Conservation (phyloP, 2,888 invertebrate genomes). For the Pristionchus exspectatus region DNA sequence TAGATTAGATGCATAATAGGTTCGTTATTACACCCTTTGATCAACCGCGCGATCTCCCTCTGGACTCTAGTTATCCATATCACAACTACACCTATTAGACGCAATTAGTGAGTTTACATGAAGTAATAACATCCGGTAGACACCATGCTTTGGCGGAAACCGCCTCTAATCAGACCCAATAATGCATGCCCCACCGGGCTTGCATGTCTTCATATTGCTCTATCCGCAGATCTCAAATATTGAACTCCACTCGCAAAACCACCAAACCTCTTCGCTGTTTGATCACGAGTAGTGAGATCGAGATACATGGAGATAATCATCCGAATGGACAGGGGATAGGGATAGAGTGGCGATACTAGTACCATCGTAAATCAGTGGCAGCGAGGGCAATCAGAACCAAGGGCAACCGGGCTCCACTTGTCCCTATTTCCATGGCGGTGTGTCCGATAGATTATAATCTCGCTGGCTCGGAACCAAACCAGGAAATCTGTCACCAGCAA, state of each 20-base stretch:
- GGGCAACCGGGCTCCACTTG: background rate
- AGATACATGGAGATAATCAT: constrained; percentile 27
- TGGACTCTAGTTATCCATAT: background rate
- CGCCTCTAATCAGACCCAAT: constrained; percentile 9
- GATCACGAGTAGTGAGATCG: constrained; percentile 31
- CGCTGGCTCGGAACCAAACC: background rate
- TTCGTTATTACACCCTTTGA: background rate
- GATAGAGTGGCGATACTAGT: background rate
- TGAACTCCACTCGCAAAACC: constrained; percentile 12
- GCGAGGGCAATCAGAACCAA: constrained; percentile 21
- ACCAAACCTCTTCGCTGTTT: background rate
- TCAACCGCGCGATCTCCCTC: background rate
- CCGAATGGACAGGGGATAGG: background rate
- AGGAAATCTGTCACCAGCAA: constrained; percentile 39
- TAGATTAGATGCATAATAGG: background rate
- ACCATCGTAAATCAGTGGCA: constrained; percentile 38
- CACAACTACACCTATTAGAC: background rate
- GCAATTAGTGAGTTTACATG: background rate
- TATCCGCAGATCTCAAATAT: background rate
- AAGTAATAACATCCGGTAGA: background rate
- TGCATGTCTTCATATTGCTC: background rate
- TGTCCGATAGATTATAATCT: constrained; percentile 14
- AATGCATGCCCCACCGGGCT: background rate
- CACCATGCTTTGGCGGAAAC: background rate
- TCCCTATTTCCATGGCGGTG: background rate